A percentile compares a stretch with the other conserved stretches of the same genome.
These are phyloP conservation scores for Engraulis encrasicolus DNA, from an alignment of 2,113 vertebrate species.

Conservation along the genomic window DNA sequence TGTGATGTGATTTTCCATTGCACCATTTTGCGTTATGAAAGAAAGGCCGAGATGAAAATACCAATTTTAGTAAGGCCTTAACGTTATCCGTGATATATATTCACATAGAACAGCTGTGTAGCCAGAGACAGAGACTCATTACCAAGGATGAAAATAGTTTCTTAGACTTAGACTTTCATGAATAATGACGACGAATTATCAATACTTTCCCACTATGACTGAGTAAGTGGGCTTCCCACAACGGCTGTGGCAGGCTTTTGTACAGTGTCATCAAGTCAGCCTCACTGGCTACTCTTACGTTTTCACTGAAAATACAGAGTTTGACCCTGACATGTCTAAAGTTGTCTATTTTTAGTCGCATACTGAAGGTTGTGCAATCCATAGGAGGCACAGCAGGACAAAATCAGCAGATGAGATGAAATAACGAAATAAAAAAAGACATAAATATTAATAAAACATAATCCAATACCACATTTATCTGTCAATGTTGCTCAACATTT, in stretches of 20 bases:
- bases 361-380: neutral
- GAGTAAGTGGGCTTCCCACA: neutral
- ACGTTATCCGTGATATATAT: conserved; percentile 3
- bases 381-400: neutral
- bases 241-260: neutral
- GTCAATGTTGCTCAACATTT: neutral
- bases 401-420: neutral
- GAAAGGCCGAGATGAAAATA: neutral
- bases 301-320: neutral
- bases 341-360: neutral
- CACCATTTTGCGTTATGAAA: neutral
- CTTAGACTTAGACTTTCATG: conserved; percentile 4
- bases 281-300: neutral
- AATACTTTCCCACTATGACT: conserved; percentile 12
- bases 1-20: neutral
- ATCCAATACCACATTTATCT: neutral
- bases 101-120: neutral
- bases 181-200: conserved; percentile 12
- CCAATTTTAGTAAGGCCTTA: neutral
- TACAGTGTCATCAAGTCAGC: neutral
- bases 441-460: neutral
- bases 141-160: neutral
- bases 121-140: neutral
- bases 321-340: neutral
- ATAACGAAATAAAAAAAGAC: neutral